Base-by-base conservation (phyloP, 2,888 invertebrate genomes). In the Drosophila neotestacea region DNA sequence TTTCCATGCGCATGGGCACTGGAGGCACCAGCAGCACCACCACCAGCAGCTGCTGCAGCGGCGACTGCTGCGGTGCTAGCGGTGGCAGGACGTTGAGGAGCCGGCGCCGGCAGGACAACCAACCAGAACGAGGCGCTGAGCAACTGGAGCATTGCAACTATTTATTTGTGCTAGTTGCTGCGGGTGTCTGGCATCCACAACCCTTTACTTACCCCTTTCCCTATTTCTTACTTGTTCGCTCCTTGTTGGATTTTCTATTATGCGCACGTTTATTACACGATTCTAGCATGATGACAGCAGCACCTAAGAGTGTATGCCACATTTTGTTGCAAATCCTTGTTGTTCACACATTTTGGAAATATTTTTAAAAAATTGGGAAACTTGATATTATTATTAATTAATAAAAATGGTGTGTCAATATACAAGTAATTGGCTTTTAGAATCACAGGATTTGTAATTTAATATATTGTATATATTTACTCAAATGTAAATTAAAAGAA, bases 1-100 rank as follows among this genome's bases (percentile, higher is more conserved):
- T 86, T 87, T 88, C 85, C 87, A 85, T 87, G 87, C 87, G 87
- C 87, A 87, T 87, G 88, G 85, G 86, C 87, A 87, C 71, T 78
- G 75, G 71, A 81, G 79, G 85, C 86, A 84, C 84, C 80, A 83
- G 72, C 82, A 73, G 6, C 44, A 46, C 34, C 51, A 50, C 41
- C 61, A 58, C 41, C 32, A 54, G 32, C 52, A n/a, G 47, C 36
- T 16, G 38, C n/a, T n/a, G 63, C 22, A 41, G 55, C 46, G 46
- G 70, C 59, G 38, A 22, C 59, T 50, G 44, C 60, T 22, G 22
- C 42, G 27, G n/a, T n/a, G 10, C 32, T 16, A 50, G 10, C 13
- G 30, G 55, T 32, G 22, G 16, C 38, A 51, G 47, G 46, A 75
- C 36, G 42, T 66, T 70, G 70, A 70, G 69, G 58, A 70, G 73